phyloP scores from a whole-genome alignment of 2,113 vertebrate genomes.

The Aptenodytes forsteri region DNA sequence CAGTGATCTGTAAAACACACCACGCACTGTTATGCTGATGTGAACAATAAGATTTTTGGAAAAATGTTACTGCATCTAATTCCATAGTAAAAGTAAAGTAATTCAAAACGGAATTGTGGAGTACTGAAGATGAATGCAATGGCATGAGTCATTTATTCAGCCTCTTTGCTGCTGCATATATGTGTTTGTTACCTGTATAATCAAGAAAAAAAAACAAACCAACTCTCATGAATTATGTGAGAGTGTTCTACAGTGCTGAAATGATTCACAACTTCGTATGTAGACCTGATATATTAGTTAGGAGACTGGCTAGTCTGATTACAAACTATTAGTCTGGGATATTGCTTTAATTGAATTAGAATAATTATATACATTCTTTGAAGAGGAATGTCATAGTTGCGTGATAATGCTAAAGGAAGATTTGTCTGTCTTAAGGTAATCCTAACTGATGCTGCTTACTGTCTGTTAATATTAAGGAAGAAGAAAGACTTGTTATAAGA shows the following conservation, averaged over 20 bases:
- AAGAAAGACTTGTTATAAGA: background rate
- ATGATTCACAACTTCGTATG: background rate
- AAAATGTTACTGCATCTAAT: background rate
- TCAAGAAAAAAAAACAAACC: background rate
- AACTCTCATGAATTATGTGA: background rate
- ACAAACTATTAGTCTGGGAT: background rate
- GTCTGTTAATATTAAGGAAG: background rate
- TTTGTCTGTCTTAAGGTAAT: constrained; percentile 1
- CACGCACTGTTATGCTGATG: background rate
- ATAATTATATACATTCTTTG: background rate
- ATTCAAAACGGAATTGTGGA: background rate
- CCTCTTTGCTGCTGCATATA: background rate
- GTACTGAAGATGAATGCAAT: background rate
- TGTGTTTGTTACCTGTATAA: background rate
- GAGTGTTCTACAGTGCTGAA: background rate
- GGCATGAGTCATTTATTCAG: background rate
- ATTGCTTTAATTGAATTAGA: constrained; percentile 14
- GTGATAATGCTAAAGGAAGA: background rate
- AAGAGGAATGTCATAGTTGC: background rate
- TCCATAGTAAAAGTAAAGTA: background rate
- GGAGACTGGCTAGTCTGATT: background rate
- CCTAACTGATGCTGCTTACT: background rate
- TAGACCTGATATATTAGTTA: background rate
- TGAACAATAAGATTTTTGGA: background rate
- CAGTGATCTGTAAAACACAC: background rate